These are phyloP conservation scores for Columba guinea DNA, from an alignment of 2,797 vertebrate genomes.

Conservation along the genomic window DNA sequence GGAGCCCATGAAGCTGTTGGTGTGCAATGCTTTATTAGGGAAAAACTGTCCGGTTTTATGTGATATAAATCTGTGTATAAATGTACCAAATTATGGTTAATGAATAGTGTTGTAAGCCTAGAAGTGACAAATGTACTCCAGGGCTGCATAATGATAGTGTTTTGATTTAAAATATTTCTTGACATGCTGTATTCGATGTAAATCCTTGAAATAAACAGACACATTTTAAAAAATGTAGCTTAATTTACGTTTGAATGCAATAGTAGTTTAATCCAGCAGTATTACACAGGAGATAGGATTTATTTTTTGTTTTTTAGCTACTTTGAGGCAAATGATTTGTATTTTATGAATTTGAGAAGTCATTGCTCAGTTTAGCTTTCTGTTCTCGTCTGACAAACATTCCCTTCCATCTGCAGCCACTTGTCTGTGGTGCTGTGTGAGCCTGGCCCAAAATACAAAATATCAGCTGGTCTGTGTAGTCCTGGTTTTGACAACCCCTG, in stretches of 20 bases:
- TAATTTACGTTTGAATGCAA: not conserved
- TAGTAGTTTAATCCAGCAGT: not conserved
- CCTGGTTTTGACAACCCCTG: not conserved
- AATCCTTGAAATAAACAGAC: not conserved
- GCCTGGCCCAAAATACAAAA: not conserved
- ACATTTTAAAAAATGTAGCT: not conserved
- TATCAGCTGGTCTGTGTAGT: not conserved
- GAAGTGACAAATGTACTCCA: not conserved
- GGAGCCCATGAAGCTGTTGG: not conserved
- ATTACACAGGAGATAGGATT: not conserved
- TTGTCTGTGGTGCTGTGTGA: not conserved
- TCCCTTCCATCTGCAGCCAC: slow-evolving; percentile 14
- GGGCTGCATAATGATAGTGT: not conserved
- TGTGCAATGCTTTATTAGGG: not conserved
- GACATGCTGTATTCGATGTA: not conserved
- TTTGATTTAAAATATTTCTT: not conserved
- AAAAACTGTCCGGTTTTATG: not conserved
- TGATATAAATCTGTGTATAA: not conserved
- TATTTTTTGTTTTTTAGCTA: not conserved
- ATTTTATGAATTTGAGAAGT: not conserved
- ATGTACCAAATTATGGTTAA: not conserved
- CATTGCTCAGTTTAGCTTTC: not conserved
- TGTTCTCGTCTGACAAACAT: not conserved
- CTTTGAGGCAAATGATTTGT: not conserved
- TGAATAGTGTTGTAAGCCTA: not conserved